phyloP scores from a whole-genome alignment of 2,888 invertebrate species.

The Bruchidius siliquastri region DNA sequence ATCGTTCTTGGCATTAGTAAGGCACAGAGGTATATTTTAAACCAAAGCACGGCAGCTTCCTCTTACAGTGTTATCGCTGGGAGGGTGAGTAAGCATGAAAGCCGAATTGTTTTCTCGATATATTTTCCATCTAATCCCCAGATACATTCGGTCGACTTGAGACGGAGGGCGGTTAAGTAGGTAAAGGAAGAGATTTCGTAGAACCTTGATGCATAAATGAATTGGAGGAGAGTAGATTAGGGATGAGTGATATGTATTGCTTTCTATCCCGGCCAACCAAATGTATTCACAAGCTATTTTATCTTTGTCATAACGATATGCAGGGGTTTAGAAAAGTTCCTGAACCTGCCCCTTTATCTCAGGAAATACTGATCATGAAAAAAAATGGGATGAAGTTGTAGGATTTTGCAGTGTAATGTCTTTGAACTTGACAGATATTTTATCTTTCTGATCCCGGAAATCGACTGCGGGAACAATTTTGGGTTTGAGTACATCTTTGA shows the following conservation, averaged over 20 bases:
- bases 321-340: too few relatives aligned
- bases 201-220: neutral
- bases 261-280: neutral
- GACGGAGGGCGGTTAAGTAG: neutral
- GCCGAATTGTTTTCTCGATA: neutral
- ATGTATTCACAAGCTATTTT: neutral
- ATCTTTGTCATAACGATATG: too few relatives aligned
- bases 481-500: too few relatives aligned
- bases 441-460: too few relatives aligned
- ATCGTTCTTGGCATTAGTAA: too few relatives aligned
- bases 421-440: too few relatives aligned
- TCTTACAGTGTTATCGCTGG: neutral
- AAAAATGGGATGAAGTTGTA: too few relatives aligned
- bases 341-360: too few relatives aligned
- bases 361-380: too few relatives aligned
- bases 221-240: neutral
- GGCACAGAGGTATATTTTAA: neutral
- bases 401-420: too few relatives aligned
- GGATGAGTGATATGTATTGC: neutral
- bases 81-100: neutral
- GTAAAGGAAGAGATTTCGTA: neutral
- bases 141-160: neutral
- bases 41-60: neutral
- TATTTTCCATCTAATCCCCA: neutral
- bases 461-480: too few relatives aligned